Evolutionary conservation across 2,113 vertebrate genomes (phyloP).

Genomic region (Nasalis larvatus): DNA sequence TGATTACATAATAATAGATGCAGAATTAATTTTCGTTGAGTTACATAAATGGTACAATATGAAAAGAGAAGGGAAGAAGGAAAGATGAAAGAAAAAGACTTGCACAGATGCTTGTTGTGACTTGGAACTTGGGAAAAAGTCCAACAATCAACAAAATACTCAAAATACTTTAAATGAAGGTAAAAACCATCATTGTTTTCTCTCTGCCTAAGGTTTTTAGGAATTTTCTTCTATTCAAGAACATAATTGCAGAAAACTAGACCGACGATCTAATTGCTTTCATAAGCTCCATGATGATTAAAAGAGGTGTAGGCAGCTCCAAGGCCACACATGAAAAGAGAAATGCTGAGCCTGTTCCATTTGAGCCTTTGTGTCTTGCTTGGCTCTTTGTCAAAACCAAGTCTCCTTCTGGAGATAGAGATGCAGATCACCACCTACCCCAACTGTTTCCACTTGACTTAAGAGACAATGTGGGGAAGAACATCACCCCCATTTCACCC

Average conservation of each 20-base stretch:
- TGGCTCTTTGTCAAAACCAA: not conserved
- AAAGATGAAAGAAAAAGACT: not conserved
- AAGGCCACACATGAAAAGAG: not conserved
- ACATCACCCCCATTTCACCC: not conserved
- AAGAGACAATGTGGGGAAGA: not conserved
- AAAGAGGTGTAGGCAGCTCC: not conserved
- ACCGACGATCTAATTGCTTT: not conserved
- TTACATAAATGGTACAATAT: not conserved
- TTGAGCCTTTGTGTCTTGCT: not conserved
- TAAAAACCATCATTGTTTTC: not conserved
- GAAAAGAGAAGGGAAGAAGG: not conserved
- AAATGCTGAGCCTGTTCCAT: not conserved
- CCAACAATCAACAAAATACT: not conserved
- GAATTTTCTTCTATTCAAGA: constrained; percentile 25
- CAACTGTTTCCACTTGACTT: not conserved
- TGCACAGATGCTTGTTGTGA: not conserved
- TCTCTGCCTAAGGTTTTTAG: not conserved
- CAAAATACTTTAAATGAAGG: not conserved
- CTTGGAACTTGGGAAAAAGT: not conserved
- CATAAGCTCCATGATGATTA: not conserved
- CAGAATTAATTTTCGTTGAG: not conserved
- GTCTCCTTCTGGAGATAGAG: not conserved
- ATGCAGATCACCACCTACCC: not conserved
- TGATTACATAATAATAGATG: not conserved
- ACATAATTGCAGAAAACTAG: not conserved